Base-by-base conservation (phyloP, 1,140 invertebrate genomes). In the Tetranychus cinnabarinus region DNA sequence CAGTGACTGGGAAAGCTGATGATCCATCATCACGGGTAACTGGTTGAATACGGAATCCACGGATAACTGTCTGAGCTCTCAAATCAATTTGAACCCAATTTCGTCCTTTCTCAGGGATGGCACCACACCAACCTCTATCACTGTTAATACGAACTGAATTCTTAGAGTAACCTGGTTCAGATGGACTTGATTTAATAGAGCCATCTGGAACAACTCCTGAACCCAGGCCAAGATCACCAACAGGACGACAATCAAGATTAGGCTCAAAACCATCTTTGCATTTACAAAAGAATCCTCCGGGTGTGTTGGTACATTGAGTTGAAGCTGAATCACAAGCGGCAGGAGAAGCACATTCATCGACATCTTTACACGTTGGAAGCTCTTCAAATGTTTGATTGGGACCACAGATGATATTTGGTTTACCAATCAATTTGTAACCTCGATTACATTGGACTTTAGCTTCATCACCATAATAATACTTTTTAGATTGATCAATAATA, bases 61-160 rank as follows among this genome's bases (percentile, higher is more conserved):
- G 77, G 54, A 93, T 80, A 8, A 93, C 83, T 0, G 85, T 87
- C n/a, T 87, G 86, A 54, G 88, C 86, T 73, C 84, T 82, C 47
- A 92, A 76, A 68, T 93, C 89, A 62, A 92, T 78, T 63, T 70
- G 66, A 47, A 88, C 81, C 86, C 87, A 92, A 69, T 91, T 92
- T 8, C 81, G 78, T 31, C 86, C 87, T 12, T 83, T 81, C 70
- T 88, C 84, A 56, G 82, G 74, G 58, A 80, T 82, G 63, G 82
- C 83, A 34, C 88, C 89, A 72, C 89, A 93, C 89, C 89, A 93
- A 15, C 85, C 85, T 61, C 82, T 86, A 66, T 84, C 88, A 15
- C 90, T 72, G 80, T 47, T 89, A 75, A 73, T 82, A 81, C 80
- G 85, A 62, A 69, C 65, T 12, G 63, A 62, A n/a, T 81, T 80